A percentile compares a stretch with the other conserved stretches of the same genome.
Evolutionary conservation across 2,888 invertebrate species (phyloP).

Genomic region (Ptychoptera albimana): DNA sequence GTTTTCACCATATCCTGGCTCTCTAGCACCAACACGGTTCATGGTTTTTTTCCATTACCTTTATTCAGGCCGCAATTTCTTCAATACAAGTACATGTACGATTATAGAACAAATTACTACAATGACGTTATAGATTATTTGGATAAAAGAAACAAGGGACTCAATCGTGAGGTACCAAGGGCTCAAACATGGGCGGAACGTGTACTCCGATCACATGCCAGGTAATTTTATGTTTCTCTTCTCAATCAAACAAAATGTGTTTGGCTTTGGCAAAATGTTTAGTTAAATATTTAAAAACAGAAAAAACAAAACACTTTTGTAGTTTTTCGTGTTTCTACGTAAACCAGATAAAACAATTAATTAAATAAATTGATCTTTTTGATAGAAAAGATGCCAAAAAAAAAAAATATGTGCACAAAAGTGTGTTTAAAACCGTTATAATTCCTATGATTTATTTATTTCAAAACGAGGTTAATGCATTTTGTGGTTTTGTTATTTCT

Average conservation of each 20-base stretch:
- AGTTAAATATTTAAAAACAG: neutral
- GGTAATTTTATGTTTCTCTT: conserved; percentile 14
- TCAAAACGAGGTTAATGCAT: no score
- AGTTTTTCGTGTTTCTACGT: no score
- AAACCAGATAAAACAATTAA: no score
- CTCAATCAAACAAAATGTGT: no score
- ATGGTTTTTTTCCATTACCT: neutral
- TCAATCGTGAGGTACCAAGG: conserved; percentile 50
- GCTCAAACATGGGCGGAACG: conserved; percentile 80
- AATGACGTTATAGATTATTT: conserved; percentile 71
- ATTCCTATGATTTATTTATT: no score
- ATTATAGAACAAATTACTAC: conserved; percentile 75
- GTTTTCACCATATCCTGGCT: neutral
- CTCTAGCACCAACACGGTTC: neutral
- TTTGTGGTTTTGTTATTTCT: no score
- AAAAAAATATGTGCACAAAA: no score
- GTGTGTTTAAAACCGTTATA: no score
- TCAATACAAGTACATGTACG: conserved; percentile 67
- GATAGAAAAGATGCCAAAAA: no score
- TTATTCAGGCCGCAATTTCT: conserved; percentile 54
- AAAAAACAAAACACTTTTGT: neutral
- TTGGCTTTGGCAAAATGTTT: no score
- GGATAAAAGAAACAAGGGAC: conserved; percentile 56
- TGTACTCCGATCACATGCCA: conserved; percentile 49
- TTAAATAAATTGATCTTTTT: no score